Evolutionary conservation across 2,113 vertebrate species (phyloP).

Genomic region (Leucopternis melanops): DNA sequence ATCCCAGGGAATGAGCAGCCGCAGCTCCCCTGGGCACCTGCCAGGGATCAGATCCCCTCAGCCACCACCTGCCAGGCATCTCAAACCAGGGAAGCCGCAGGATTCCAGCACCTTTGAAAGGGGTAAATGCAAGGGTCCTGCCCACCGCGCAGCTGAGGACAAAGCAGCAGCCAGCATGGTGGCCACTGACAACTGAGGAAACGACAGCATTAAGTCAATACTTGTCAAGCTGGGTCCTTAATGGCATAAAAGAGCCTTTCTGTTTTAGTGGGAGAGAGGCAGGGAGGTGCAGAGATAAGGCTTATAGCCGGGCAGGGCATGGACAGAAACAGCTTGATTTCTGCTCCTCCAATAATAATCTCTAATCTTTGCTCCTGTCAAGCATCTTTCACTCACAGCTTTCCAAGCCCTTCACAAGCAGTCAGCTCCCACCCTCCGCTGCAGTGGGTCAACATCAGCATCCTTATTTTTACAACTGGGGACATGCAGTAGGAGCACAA

Average conservation of each 20-base stretch:
- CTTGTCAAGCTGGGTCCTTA: not conserved
- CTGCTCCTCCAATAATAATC: not conserved
- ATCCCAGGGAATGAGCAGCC: not conserved
- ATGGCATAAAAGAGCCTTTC: no score
- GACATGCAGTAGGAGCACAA: not conserved
- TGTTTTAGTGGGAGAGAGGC: not conserved
- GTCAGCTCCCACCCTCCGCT: not conserved
- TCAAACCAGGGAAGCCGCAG: not conserved
- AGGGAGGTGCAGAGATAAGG: not conserved
- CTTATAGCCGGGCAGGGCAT: not conserved
- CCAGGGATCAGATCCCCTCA: not conserved
- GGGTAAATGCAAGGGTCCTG: not conserved
- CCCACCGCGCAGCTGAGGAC: not conserved
- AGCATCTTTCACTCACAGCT: not conserved
- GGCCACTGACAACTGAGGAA: not conserved
- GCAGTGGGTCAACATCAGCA: not conserved
- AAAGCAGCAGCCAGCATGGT: not conserved
- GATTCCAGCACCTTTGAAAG: not conserved
- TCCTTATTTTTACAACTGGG: not conserved
- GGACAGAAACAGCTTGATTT: not conserved
- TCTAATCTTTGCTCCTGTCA: not conserved
- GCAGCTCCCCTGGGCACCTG: not conserved
- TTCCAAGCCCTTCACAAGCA: not conserved
- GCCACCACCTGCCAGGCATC: not conserved
- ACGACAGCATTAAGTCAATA: not conserved